phyloP scores from a whole-genome alignment of 2,888 invertebrate genomes.

The Druceiella hillmani region DNA sequence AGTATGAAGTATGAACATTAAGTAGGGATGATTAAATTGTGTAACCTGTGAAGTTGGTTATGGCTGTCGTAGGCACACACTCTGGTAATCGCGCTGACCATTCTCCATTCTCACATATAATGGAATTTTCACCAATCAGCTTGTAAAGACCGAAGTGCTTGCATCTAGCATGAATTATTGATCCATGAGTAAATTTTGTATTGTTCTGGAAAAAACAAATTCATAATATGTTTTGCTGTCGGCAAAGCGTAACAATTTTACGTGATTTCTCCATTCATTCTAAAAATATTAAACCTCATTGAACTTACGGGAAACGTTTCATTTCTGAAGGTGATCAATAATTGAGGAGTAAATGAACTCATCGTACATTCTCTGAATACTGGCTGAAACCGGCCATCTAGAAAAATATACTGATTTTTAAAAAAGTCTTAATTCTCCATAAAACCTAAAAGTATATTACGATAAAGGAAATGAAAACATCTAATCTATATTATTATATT shows the following conservation, averaged over 20 bases:
- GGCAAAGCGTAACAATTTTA: background rate
- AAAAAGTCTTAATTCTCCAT: conserved; percentile 3
- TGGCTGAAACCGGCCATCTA: conserved; percentile 75
- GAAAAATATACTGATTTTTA: no score
- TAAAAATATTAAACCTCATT: no score
- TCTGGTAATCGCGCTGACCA: conserved; percentile 76
- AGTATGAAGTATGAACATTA: no score
- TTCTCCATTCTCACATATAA: conserved; percentile 75
- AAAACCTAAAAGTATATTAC: conserved; percentile 17
- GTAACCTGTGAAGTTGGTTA: conserved; percentile 82
- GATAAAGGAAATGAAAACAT: no score
- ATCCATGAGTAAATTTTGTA: conserved; percentile 71
- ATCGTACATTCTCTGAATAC: conserved; percentile 68
- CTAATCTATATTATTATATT: no score
- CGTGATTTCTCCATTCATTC: background rate
- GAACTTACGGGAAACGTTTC: conserved; percentile 63
- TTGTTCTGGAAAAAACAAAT: conserved; percentile 35
- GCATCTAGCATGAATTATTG: conserved; percentile 70
- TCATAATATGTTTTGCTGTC: background rate
- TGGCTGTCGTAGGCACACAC: conserved; percentile 79
- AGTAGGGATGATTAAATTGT: no score
- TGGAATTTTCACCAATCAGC: conserved; percentile 68
- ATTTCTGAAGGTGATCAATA: conserved; percentile 69
- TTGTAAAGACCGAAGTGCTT: conserved; percentile 80
- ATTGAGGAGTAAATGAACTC: conserved; percentile 61